Conservation (phyloP, 2,888 invertebrate species). For the Ormyrus rosae region DNA sequence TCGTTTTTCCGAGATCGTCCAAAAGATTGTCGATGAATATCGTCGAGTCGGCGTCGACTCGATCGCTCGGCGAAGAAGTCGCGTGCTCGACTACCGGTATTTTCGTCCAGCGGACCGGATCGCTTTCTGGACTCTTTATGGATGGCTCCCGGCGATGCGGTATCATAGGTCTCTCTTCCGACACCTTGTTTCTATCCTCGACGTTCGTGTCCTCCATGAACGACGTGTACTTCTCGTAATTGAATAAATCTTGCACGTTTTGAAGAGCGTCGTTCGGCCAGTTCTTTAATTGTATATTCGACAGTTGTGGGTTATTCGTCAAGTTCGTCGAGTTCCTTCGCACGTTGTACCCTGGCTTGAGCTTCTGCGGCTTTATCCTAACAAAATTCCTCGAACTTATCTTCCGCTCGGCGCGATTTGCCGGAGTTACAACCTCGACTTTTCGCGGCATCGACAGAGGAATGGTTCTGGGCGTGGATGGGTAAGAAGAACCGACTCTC, state of each 20-base stretch:
- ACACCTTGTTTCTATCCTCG: conserved; percentile 22
- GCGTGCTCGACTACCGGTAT: conserved; percentile 62
- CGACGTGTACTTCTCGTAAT: conserved; percentile 71
- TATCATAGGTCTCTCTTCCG: not conserved
- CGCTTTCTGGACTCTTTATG: conserved; percentile 55
- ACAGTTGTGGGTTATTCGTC: conserved; percentile 18
- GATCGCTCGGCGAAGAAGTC: conserved; percentile 18
- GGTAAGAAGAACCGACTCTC: not conserved
- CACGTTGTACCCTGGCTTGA: conserved; percentile 28
- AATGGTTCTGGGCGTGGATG: conserved; percentile 25
- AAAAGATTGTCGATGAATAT: conserved; percentile 50
- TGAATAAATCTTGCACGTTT: conserved; percentile 66
- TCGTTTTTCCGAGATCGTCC: conserved; percentile 33
- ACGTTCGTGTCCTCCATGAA: conserved; percentile 35
- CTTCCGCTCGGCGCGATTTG: conserved; percentile 30
- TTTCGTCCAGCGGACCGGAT: conserved; percentile 66
- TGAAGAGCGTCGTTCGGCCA: conserved; percentile 69
- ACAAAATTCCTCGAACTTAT: conserved; percentile 52
- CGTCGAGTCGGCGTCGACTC: conserved; percentile 35
- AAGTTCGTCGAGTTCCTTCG: conserved; percentile 44
- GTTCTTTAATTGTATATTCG: conserved; percentile 61
- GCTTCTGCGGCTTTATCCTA: conserved; percentile 50
- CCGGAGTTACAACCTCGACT: not conserved
- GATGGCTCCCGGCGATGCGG: conserved; percentile 53
- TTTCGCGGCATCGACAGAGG: conserved; percentile 21